Conservation (phyloP, 35 echinoderm and acorn worm species). For the Nesometra sesokonis region DNA sequence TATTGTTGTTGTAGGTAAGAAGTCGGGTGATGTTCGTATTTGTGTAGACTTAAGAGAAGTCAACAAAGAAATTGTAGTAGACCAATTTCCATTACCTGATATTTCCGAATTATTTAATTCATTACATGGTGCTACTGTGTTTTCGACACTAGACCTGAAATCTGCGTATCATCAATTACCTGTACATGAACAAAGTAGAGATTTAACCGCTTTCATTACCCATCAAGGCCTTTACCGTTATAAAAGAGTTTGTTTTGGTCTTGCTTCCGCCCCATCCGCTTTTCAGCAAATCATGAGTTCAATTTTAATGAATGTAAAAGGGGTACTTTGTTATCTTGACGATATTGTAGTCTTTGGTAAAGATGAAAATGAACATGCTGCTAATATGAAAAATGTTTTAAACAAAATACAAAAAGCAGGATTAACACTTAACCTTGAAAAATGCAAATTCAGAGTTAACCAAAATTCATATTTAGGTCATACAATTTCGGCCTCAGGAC, state of each 20-base stretch:
- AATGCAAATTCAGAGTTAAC: slow-evolving; percentile 35
- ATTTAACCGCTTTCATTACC: slow-evolving; percentile 48
- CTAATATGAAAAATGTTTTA: slow-evolving; percentile 25
- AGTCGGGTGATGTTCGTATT: slow-evolving; percentile 25
- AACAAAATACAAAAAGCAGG: slow-evolving; percentile 2
- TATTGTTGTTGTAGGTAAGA: neutral
- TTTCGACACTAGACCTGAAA: slow-evolving; percentile 44
- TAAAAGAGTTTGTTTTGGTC: slow-evolving; percentile 46
- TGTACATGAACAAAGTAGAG: slow-evolving; percentile 21
- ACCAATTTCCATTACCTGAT: slow-evolving; percentile 46
- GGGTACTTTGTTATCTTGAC: slow-evolving; percentile 51
- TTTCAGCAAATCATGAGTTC: slow-evolving; percentile 46
- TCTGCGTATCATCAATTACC: slow-evolving; percentile 54
- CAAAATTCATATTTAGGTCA: slow-evolving; percentile 25
- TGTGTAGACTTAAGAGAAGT: slow-evolving; percentile 57
- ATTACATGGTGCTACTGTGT: slow-evolving; percentile 25
- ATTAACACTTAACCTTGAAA: slow-evolving; percentile 35
- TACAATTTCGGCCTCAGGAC: slow-evolving; percentile 7
- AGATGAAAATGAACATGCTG: slow-evolving; percentile 27
- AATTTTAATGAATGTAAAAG: slow-evolving; percentile 25
- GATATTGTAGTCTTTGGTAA: slow-evolving; percentile 52
- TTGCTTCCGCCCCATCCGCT: slow-evolving; percentile 41
- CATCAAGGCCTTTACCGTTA: slow-evolving; percentile 41
- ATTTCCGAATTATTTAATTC: slow-evolving; percentile 54
- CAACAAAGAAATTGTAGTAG: slow-evolving; percentile 37